Evolutionary conservation across 2,888 invertebrate species (phyloP).

Genomic region (Thecocarcelia acutangulata): DNA sequence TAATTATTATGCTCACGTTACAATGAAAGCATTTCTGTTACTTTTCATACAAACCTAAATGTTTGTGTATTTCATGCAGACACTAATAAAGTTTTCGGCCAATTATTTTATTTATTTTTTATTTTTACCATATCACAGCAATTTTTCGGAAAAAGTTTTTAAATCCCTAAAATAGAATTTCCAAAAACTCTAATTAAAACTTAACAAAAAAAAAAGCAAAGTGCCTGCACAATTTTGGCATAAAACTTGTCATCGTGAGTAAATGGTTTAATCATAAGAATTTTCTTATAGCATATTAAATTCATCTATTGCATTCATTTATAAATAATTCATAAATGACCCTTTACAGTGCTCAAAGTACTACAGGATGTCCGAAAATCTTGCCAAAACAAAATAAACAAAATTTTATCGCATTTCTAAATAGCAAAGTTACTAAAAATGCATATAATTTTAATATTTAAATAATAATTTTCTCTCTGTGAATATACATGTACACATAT

Average conservation of each 20-base stretch:
- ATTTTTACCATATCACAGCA: no score
- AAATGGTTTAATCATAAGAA: not conserved
- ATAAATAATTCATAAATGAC: conserved; percentile 37
- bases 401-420: conserved; percentile 43
- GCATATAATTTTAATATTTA: conserved; percentile 58
- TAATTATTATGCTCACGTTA: no score
- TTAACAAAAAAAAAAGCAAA: not conserved
- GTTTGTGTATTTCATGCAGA: no score
- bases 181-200: not conserved
- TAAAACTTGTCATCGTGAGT: not conserved
- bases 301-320: not conserved
- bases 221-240: not conserved
- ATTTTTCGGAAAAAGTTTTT: no score
- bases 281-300: conserved; percentile 15
- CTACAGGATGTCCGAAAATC: conserved; percentile 7
- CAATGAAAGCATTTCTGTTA: no score
- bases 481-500: not conserved
- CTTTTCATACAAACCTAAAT: no score
- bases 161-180: no score
- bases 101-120: no score
- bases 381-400: conserved; percentile 26
- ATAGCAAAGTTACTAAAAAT: conserved; percentile 48
- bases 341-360: conserved; percentile 9
- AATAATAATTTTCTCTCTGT: conserved; percentile 34
- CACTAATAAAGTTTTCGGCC: no score